Evolutionary conservation across 2,113 vertebrate genomes (phyloP), one percentile per base, ranked within the genome.

Genomic region (Phycodurus eques): DNA sequence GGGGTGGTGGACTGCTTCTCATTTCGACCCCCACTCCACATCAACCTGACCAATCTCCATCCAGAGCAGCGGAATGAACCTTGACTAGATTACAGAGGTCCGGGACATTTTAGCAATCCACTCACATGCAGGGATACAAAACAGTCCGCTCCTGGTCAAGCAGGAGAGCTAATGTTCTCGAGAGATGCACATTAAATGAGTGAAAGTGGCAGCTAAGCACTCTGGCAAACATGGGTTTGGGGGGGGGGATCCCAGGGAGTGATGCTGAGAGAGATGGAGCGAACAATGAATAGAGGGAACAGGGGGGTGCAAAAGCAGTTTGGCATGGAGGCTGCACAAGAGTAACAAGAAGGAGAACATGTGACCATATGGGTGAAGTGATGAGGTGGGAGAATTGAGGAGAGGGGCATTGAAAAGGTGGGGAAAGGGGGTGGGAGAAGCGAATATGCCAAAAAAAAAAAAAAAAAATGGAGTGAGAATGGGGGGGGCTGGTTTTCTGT

Each of bases 401-500:
- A 22, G 65, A 27, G 42, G 11, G 19, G 64, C 31, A 51, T n/a
- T 39, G 33, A 84, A 78, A 84, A 81, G 76, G 63, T 75, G 77
- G 80, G 81, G 82, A 79, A 78, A 74, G 80, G 76, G 83, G 79
- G 35, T 39, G 88, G 83, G 69, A 83, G 74, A 80, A 70, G 82
- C n/a, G 13, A 71, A 46, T 3, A 31, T 77, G 68, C 14, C 53
- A 72, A 80, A 49, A 61, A 35, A 62, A 62, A 62, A 14, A 39
- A 33, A 35, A 11, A 17, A 39, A 39, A 20, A 3, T 1, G 70
- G 77, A 86, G 82, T 82, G 78, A 88, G 83, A 83, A 85, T 80
- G 39, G 22, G 12, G 71, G 77, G 88, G 81, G 68, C 89, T 88
- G 68, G 84, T 83, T 90, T 93, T 93, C 89, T 92, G 89, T 91